Conservation (phyloP, 2,888 invertebrate species). For the Mythimna pallens region DNA sequence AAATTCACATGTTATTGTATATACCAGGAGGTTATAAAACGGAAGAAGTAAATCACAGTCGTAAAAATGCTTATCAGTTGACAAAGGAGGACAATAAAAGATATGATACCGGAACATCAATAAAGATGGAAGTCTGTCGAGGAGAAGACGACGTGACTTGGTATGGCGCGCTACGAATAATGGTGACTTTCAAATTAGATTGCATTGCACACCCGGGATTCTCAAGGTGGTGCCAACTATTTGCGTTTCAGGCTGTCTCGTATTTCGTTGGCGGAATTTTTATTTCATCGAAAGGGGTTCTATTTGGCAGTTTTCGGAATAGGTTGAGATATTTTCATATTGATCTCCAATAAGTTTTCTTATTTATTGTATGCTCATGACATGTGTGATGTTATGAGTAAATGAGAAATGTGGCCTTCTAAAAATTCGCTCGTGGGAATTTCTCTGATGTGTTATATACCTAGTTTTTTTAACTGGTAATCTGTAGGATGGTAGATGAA, state of each 20-base stretch:
- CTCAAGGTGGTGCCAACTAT: constrained; percentile 69
- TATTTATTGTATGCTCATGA: constrained; percentile 30
- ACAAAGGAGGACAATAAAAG: constrained; percentile 67
- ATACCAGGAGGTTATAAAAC: constrained; percentile 50
- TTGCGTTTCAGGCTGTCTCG: constrained; percentile 73
- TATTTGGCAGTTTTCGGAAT: constrained; percentile 47
- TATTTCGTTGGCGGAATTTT: constrained; percentile 62
- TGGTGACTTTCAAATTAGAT: constrained; percentile 77
- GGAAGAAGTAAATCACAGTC: constrained; percentile 58
- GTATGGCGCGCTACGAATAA: constrained; percentile 73
- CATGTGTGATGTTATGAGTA: constrained; percentile 8
- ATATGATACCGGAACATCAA: constrained; percentile 72
- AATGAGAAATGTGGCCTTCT: not conserved
- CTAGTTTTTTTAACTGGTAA: not conserved
- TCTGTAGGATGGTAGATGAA: not conserved
- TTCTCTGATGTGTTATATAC: not conserved
- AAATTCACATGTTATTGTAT: constrained; percentile 28
- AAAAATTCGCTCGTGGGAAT: too few species aligned
- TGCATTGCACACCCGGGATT: constrained; percentile 71
- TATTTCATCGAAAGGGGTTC: constrained; percentile 52
- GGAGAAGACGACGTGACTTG: constrained; percentile 76
- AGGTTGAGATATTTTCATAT: constrained; percentile 45
- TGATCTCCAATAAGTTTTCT: constrained; percentile 26
- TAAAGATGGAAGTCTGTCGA: constrained; percentile 72
- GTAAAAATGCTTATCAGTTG: constrained; percentile 64